These are phyloP conservation scores for Carposina sasakii DNA, from an alignment of 1,140 invertebrate species.

Conservation along the genomic window DNA sequence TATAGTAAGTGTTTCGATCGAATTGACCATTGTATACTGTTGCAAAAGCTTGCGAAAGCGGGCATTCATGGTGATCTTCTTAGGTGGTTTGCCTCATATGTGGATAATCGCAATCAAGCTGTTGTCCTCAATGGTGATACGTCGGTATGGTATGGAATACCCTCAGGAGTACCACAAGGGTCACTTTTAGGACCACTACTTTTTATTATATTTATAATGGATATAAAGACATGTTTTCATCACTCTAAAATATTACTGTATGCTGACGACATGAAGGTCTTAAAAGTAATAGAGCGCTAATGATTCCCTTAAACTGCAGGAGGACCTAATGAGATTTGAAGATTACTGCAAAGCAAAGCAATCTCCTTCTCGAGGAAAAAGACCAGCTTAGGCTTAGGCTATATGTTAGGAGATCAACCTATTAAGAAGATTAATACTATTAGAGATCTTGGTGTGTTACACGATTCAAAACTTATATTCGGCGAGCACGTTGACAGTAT, in stretches of 20 bases:
- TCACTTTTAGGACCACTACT: background rate
- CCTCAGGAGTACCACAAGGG: conserved; percentile 11
- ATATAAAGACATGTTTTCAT: background rate
- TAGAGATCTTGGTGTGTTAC: background rate
- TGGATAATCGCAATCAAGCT: conserved; percentile 21
- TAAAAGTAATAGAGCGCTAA: background rate
- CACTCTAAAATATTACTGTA: background rate
- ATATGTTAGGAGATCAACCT: background rate
- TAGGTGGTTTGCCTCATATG: conserved; percentile 26
- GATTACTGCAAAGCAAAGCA: background rate
- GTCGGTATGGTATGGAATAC: conserved; percentile 1
- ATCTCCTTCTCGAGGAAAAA: background rate
- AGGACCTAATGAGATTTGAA: background rate
- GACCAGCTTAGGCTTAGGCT: background rate
- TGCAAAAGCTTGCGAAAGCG: conserved; percentile 9
- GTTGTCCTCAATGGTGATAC: conserved; percentile 23
- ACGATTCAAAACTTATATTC: background rate
- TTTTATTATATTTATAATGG: background rate
- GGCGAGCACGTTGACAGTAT: background rate
- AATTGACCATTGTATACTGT: conserved; percentile 13
- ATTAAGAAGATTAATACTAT: background rate
- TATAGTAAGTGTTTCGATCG: conserved; percentile 32
- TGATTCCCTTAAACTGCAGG: background rate
- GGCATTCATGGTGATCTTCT: conserved; percentile 21
- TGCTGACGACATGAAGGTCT: background rate